Conservation (phyloP, 2,888 invertebrate genomes). For the Tipula confusa region DNA sequence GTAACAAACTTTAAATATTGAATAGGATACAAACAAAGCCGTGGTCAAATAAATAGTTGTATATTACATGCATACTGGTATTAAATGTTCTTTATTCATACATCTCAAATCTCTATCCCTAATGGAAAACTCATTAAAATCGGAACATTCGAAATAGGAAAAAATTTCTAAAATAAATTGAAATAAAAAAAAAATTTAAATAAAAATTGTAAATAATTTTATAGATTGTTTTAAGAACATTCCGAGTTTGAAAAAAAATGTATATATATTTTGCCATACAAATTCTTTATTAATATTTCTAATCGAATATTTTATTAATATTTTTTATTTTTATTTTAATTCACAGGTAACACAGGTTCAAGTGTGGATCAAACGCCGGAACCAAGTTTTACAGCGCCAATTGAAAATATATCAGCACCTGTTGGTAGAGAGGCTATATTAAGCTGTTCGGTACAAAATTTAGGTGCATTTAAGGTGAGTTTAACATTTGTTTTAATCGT, state of each 20-base stretch:
- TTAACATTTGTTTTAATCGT: too few relatives aligned
- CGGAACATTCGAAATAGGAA: background rate
- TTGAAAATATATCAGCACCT: constrained; percentile 33
- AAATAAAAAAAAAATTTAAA: background rate
- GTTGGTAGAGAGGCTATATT: constrained; percentile 33
- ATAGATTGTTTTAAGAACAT: background rate
- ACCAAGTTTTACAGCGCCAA: constrained; percentile 34
- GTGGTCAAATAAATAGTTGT: too few relatives aligned
- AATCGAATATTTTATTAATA: background rate
- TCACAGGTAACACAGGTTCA: background rate
- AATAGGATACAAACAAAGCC: too few relatives aligned
- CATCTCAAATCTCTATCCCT: too few relatives aligned
- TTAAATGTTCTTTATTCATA: too few relatives aligned
- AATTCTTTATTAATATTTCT: background rate
- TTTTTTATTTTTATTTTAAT: background rate
- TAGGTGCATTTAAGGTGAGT: constrained; percentile 32
- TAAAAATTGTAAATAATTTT: background rate
- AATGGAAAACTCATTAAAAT: too few relatives aligned
- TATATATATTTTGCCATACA: too few relatives aligned
- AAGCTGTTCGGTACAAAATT: constrained; percentile 34
- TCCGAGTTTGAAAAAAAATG: background rate
- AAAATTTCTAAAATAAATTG: background rate
- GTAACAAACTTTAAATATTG: too few relatives aligned
- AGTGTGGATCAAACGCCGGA: constrained; percentile 31
- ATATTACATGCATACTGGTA: too few relatives aligned